Conservation (phyloP, 2,888 invertebrate genomes). For the Halocaridina rubra region DNA sequence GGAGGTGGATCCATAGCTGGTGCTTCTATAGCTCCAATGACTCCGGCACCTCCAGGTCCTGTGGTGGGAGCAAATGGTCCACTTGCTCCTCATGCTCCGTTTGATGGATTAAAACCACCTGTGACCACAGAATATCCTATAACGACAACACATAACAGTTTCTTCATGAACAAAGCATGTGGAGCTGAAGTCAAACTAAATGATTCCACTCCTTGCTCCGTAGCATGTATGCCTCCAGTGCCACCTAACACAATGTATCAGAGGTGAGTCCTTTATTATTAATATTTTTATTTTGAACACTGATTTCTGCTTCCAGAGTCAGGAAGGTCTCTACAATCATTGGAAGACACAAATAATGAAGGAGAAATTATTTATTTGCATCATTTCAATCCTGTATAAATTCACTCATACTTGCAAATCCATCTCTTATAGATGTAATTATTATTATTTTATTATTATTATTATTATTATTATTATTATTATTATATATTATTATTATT, state of each 20-base stretch:
- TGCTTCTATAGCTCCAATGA: constrained; percentile 31
- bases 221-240: constrained; percentile 39
- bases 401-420: too few species aligned
- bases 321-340: too few species aligned
- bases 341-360: too few species aligned
- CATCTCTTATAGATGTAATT: too few species aligned
- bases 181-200: constrained; percentile 57
- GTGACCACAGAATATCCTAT: constrained; percentile 39
- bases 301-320: too few species aligned
- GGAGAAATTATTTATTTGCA: too few species aligned
- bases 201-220: constrained; percentile 55
- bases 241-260: constrained; percentile 61
- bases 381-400: too few species aligned
- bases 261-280: constrained; percentile 30
- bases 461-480: too few species aligned
- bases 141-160: constrained; percentile 43
- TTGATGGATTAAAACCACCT: constrained; percentile 48
- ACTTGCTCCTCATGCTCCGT: constrained; percentile 44
- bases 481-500: too few species aligned
- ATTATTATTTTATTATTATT: too few species aligned
- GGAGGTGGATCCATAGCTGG: constrained; percentile 18
- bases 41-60: constrained; percentile 17
- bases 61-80: constrained; percentile 23
- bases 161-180: constrained; percentile 54
- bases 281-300: too few species aligned